Percentiles rank a stretch among this genome's conserved stretches.
phyloP scores from a whole-genome alignment of 2,888 invertebrate genomes.

The Protonemura montana region DNA sequence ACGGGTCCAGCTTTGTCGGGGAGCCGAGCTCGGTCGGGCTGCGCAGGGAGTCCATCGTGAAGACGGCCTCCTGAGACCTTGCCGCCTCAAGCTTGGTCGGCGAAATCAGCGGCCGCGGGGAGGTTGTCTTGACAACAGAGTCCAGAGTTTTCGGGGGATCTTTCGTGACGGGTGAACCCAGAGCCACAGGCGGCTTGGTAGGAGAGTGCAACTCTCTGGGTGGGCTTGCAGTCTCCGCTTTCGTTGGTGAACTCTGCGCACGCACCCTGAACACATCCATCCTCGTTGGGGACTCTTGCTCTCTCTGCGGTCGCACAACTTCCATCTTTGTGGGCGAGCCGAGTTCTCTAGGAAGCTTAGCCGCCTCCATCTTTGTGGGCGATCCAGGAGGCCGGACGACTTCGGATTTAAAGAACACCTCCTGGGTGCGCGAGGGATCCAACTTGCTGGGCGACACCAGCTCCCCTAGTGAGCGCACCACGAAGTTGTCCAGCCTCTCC shows the following conservation, averaged over 20 bases:
- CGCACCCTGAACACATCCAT: no score
- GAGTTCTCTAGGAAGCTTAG: neutral
- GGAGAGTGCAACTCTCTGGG: no score
- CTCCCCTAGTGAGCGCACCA: neutral
- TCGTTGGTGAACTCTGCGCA: no score
- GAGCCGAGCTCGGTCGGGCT: neutral
- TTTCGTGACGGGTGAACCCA: no score
- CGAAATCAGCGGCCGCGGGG: neutral
- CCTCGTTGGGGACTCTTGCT: no score
- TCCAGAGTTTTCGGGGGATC: neutral
- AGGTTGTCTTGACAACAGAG: neutral
- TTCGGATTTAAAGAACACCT: neutral
- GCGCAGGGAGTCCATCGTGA: neutral
- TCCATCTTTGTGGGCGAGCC: neutral
- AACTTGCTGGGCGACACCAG: neutral
- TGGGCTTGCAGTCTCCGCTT: no score
- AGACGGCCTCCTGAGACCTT: neutral
- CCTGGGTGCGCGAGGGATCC: neutral
- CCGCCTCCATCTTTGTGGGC: neutral
- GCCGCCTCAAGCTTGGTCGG: neutral
- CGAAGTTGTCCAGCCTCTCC: constrained; percentile 24
- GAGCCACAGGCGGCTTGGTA: no score
- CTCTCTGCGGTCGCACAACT: neutral
- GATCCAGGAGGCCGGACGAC: neutral
- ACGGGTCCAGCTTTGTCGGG: neutral